Percentiles rank a stretch among this genome's conserved stretches.
Evolutionary conservation across 2,797 vertebrate species (phyloP).

Genomic region (Typhlichthys eigenmanni): DNA sequence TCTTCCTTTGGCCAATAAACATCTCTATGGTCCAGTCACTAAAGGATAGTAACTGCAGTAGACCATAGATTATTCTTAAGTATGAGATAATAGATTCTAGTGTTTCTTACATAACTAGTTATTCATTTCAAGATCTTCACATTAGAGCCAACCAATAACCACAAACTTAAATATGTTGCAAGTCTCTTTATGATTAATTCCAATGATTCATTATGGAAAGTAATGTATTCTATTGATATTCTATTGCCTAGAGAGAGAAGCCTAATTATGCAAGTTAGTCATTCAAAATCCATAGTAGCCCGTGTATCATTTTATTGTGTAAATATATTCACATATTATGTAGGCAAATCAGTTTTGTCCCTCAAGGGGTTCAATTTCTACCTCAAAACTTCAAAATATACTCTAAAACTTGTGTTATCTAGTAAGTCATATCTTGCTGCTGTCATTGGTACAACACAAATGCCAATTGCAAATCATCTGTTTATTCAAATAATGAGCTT

Average conservation of each 20-base stretch:
- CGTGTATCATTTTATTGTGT: slow-evolving; percentile 33
- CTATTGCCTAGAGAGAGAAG: slow-evolving; percentile 46
- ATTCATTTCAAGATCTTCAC: slow-evolving; percentile 25
- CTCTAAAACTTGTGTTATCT: slow-evolving; percentile 13
- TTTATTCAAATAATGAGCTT: not conserved
- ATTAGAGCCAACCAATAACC: not conserved
- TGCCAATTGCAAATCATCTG: not conserved
- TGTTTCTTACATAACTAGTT: not conserved
- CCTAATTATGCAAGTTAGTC: slow-evolving; percentile 47
- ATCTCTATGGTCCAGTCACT: not conserved
- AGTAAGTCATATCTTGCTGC: slow-evolving; percentile 18
- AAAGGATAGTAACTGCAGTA: no score
- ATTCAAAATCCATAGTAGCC: slow-evolving; percentile 18
- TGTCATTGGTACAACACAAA: slow-evolving; percentile 13
- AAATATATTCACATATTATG: slow-evolving; percentile 25
- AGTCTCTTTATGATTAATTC: slow-evolving; percentile 24
- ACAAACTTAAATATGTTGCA: not conserved
- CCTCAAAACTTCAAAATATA: slow-evolving; percentile 19
- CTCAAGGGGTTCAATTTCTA: not conserved
- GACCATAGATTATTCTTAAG: no score
- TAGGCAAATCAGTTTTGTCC: slow-evolving; percentile 10
- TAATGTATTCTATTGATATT: slow-evolving; percentile 58
- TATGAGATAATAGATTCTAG: no score
- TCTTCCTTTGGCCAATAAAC: not conserved
- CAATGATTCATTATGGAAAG: slow-evolving; percentile 12